phyloP scores from a whole-genome alignment of 2,113 vertebrate genomes.

The Leuciscus idus region DNA sequence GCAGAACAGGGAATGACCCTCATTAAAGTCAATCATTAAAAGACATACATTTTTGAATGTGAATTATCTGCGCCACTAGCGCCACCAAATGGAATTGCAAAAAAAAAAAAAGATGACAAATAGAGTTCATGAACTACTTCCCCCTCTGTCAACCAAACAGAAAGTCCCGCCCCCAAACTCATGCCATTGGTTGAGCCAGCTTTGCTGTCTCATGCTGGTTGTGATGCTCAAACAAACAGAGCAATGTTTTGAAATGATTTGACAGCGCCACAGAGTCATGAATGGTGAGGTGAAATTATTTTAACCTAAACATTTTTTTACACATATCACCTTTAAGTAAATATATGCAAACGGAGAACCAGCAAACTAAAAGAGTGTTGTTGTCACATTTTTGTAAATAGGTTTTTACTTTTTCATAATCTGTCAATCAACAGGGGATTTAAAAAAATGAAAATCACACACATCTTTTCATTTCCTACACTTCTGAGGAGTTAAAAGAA shows the following conservation, averaged over 20 bases:
- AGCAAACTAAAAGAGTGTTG: not conserved
- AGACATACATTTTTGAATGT: not conserved
- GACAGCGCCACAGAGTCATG: not conserved
- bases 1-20: not conserved
- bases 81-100: not conserved
- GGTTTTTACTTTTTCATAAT: not conserved
- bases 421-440: not conserved
- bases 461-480: not conserved
- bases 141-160: not conserved
- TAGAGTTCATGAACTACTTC: not conserved
- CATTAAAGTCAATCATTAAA: not conserved
- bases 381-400: not conserved
- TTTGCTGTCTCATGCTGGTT: not conserved
- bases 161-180: not conserved
- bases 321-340: not conserved
- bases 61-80: not conserved
- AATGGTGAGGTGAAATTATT: not conserved
- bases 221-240: slow-evolving; percentile 10
- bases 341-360: not conserved
- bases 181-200: not conserved
- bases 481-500: not conserved
- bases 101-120: not conserved
- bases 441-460: not conserved
- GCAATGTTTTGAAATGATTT: not conserved
- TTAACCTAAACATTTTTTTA: not conserved